Evolutionary conservation across 2,888 invertebrate genomes (phyloP), one percentile per base, ranked within the genome.

Genomic region (Scaptomyza polygonia): DNA sequence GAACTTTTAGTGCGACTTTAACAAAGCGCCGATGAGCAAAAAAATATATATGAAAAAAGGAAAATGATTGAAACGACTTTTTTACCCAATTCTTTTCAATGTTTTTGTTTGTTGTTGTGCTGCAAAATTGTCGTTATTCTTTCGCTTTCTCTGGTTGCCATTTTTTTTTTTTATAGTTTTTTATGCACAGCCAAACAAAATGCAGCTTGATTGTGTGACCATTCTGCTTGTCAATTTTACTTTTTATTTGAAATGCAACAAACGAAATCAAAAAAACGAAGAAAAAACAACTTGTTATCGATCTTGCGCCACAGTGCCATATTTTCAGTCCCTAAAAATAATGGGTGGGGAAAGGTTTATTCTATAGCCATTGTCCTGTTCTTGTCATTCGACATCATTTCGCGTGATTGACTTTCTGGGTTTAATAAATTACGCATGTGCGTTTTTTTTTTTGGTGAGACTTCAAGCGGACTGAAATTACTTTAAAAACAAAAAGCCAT

Each of bases 361-460:
- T 14, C 25, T n/a, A 9, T 11, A 30, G 30, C 45, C 29, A 51
- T 57, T 71, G 56, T 61, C 52, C 52, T 51, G 62, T 49, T 43
- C 56, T 45, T 73, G 75, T 49, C 73, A 71, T 69, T 85, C 76
- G 69, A 80, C 76, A 76, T 76, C 66, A 64, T 77, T 78, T 72
- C 86, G 76, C 76, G 68, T 86, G 86, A 79, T 72, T 84, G 86
- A 78, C 68, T 82, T 84, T 84, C 80, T 68, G 86, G 84, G 86
- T 84, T 84, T 82, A 84, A 80, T 86, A 84, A 84, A 84, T 84
- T 84, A 84, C 78, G 85, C 86, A 85, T 85, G 80, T 78, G 76
- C 85, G 71, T 76, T 84, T 79, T 82, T 77, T 79, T 77, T 84
- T 84, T 72, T 83, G 79, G 80, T 43, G 54, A 27, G 7, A 32